These are phyloP conservation scores for Hydriomena furcata DNA, from an alignment of 2,888 invertebrate species.

Conservation along the genomic window DNA sequence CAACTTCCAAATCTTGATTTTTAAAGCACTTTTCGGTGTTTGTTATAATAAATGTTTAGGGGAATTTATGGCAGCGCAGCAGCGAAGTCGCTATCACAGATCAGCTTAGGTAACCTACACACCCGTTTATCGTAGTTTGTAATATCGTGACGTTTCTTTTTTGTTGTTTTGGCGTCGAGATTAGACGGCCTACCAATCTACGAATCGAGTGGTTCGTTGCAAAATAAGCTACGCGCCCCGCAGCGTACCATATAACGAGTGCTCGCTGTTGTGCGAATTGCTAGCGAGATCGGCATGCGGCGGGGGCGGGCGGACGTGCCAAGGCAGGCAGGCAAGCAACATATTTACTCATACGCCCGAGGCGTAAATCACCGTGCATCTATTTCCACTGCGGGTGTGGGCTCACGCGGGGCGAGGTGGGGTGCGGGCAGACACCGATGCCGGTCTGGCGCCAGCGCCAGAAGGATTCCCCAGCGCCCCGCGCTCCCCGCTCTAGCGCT, in stretches of 20 bases:
- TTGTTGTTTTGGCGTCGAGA: conserved; percentile 11
- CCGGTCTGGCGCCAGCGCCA: conserved; percentile 79
- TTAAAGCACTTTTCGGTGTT: too few species aligned
- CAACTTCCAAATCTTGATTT: too few species aligned
- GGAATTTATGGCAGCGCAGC: too few species aligned
- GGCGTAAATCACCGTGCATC: conserved; percentile 83
- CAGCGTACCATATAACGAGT: conserved; percentile 20
- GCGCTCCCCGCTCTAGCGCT: conserved; percentile 54
- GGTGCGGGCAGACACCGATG: conserved; percentile 77
- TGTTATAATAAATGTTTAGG: too few species aligned
- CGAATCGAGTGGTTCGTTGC: conserved; percentile 25
- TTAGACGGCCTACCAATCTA: conserved; percentile 1
- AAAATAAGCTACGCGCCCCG: conserved; percentile 20
- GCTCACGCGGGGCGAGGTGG: conserved; percentile 51
- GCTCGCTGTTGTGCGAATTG: conserved; percentile 42
- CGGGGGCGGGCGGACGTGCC: conserved; percentile 77
- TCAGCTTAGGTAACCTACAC: too few species aligned
- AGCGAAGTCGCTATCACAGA: too few species aligned
- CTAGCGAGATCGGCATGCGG: conserved; percentile 61
- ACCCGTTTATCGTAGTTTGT: too few species aligned
- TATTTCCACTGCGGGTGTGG: conserved; percentile 70
- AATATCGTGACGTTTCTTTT: conserved; percentile 24
- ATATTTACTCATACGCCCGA: conserved; percentile 80
- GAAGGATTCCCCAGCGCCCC: conserved; percentile 83
- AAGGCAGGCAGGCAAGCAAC: conserved; percentile 78